A percentile compares a stretch with the other conserved stretches of the same genome.
Evolutionary conservation across 2,113 vertebrate species (phyloP).

Genomic region (Forbesichthys papilliferus): DNA sequence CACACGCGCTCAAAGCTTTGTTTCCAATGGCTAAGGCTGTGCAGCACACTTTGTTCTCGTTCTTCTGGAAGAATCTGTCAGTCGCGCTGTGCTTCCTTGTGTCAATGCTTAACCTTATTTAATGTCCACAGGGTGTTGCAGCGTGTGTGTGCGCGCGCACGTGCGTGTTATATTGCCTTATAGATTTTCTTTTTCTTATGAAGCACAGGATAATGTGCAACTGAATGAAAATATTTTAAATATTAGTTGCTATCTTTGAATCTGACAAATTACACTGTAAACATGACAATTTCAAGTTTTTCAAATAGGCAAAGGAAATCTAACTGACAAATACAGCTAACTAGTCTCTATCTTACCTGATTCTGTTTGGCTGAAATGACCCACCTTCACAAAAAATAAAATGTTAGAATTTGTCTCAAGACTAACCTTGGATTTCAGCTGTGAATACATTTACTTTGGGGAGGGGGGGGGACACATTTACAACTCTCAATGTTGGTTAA

Average conservation of each 20-base stretch:
- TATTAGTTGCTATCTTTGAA: constrained; percentile 32
- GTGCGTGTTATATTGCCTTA: constrained; percentile 70
- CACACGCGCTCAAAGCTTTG: constrained; percentile 49
- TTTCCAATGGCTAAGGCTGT: constrained; percentile 59
- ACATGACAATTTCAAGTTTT: background rate
- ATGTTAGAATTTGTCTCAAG: background rate
- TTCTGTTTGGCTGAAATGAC: too few species aligned
- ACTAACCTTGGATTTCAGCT: constrained; percentile 48
- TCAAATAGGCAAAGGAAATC: too few species aligned
- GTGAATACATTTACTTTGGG: constrained; percentile 53
- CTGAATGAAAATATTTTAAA: constrained; percentile 41
- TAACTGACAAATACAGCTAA: too few species aligned
- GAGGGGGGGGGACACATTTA: constrained; percentile 47
- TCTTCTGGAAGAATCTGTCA: constrained; percentile 58
- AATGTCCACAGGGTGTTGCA: constrained; percentile 52
- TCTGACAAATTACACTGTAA: constrained; percentile 42
- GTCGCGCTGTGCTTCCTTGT: constrained; percentile 68
- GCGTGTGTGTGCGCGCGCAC: constrained; percentile 1
- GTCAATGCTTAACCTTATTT: constrained; percentile 65
- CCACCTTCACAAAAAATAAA: background rate
- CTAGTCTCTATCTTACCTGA: too few species aligned
- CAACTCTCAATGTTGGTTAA: constrained; percentile 57
- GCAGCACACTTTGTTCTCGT: constrained; percentile 63
- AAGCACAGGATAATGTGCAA: constrained; percentile 34
- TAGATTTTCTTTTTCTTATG: constrained; percentile 36